These are phyloP conservation scores for Rhyacophila evoluta DNA, from an alignment of 2,888 invertebrate species.

Conservation along the genomic window DNA sequence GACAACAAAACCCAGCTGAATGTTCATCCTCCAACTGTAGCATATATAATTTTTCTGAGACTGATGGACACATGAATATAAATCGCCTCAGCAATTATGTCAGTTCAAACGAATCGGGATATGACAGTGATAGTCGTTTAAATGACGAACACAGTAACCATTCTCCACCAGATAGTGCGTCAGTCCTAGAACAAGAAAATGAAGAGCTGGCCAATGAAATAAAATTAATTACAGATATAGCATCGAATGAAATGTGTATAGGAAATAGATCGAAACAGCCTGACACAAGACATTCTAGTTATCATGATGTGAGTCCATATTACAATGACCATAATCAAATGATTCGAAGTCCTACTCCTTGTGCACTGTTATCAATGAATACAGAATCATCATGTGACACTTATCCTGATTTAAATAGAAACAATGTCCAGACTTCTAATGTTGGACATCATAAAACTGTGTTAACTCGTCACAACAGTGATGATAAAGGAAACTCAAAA, in stretches of 20 bases:
- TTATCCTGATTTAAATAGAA: conserved; percentile 39
- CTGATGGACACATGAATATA: conserved; percentile 71
- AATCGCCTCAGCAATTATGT: conserved; percentile 79
- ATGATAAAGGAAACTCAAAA: not conserved
- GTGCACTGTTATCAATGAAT: conserved; percentile 34
- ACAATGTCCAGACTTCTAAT: not conserved
- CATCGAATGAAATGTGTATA: conserved; percentile 1
- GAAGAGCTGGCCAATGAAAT: conserved; percentile 57
- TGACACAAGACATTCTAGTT: not conserved
- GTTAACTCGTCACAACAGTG: not conserved
- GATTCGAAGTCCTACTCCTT: conserved; percentile 55
- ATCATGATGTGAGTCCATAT: conserved; percentile 55
- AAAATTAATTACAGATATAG: conserved; percentile 49
- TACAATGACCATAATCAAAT: not conserved
- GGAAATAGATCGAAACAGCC: not conserved
- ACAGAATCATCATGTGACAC: not conserved
- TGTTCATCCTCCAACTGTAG: conserved; percentile 66
- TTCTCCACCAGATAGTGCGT: conserved; percentile 70
- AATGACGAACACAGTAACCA: conserved; percentile 70
- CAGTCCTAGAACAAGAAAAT: conserved; percentile 63
- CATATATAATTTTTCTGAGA: conserved; percentile 70
- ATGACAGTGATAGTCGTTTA: conserved; percentile 81
- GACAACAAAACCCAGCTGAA: conserved; percentile 64
- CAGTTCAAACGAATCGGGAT: conserved; percentile 86
- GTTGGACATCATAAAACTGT: not conserved